These are phyloP conservation scores for Rhinogobius similis DNA, from an alignment of 2,113 vertebrate genomes.

Conservation along the genomic window DNA sequence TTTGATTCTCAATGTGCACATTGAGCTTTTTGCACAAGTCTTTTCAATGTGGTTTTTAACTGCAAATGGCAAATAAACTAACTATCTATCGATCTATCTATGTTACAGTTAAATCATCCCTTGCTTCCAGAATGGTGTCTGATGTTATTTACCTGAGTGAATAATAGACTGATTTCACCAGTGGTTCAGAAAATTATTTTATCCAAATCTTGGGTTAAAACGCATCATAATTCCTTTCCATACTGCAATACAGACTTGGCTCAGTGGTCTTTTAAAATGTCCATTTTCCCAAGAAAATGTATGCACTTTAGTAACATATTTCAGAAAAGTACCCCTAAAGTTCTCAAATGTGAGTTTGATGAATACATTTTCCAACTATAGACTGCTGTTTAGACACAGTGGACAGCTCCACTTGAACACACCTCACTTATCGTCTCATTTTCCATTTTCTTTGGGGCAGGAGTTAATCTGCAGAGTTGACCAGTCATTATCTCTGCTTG, in stretches of 20 bases:
- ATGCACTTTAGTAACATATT: background rate
- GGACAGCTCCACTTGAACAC: conserved; percentile 27
- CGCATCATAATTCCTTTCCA: background rate
- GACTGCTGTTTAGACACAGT: background rate
- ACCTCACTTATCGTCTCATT: conserved; percentile 36
- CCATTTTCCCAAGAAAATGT: background rate
- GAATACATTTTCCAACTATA: background rate
- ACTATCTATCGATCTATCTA: no score
- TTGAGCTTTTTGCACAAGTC: no score
- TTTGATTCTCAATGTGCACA: background rate
- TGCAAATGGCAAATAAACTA: no score
- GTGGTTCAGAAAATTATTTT: background rate
- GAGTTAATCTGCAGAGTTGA: conserved; percentile 55
- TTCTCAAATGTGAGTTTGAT: background rate
- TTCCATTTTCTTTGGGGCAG: conserved; percentile 35
- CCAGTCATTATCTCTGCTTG: conserved; percentile 51
- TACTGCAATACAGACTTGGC: background rate
- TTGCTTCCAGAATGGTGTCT: background rate
- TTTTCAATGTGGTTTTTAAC: no score
- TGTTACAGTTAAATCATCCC: background rate
- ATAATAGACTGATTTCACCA: no score
- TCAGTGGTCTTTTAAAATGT: no score
- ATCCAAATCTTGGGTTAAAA: no score
- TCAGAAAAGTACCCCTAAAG: no score
- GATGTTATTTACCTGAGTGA: background rate